Base-by-base conservation (phyloP, 2,888 invertebrate genomes). In the Diarsia brunnea region DNA sequence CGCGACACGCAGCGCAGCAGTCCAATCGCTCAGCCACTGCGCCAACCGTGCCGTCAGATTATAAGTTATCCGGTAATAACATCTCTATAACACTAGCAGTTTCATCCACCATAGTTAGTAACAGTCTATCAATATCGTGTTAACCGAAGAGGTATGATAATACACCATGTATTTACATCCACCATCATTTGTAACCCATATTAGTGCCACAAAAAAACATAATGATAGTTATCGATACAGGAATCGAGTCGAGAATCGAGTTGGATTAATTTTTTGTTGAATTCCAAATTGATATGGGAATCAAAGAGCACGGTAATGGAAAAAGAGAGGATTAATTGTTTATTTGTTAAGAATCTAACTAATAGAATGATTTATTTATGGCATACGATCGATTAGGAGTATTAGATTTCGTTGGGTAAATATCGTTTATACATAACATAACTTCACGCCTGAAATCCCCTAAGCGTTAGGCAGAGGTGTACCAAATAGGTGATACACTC, bases 71-170 rank as follows among this genome's bases (percentile, higher is more conserved):
- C 5, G 79, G 79, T 84, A 63, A 49, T 21, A 82, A 49, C 84
- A 84, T 4, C 88, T 82, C 84, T 84, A 69, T 74, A 55, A 0
- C 0, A 14, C 1, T 64, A 16, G 19, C 4, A 21, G 24, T 66
- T 75, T 55, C 68, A 43, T 60, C 27, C 24, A 12, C 73, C 65
- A 68, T 70, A 81, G 47, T 87, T 88, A 84, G 87, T 84, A 82
- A 85, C 68, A 85, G 49, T 27, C 81, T 82, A 84, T 87, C 84
- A 85, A 84, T 84, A 87, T 82, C 71, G 63, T 84, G 75, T 88
- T 84, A 88, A 75, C 69, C 75, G 73, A 69, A 77, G 77, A 84
- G 82, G 74, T 79, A 88, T 88, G 87, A 87, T 87, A 87, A 87
- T 87, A 70, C 65, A 76, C 75, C 75, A 69, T 81, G 75, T 81